Evolutionary conservation across 1,140 invertebrate genomes (phyloP), one percentile per base, ranked within the genome.

Genomic region (Hyposmocoma kahamanoa): DNA sequence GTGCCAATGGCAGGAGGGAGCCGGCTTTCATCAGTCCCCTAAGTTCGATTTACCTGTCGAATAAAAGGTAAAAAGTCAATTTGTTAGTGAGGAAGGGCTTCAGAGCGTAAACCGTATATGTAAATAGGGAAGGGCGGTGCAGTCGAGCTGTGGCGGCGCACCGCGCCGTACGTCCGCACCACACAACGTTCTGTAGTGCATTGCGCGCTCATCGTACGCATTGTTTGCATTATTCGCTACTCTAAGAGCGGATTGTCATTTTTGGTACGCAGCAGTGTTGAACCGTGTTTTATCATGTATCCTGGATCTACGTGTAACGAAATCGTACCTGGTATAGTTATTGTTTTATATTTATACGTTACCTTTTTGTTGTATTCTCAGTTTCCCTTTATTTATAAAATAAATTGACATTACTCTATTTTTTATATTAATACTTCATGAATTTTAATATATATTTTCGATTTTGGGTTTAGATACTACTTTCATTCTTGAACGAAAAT

Each of bases 61-160:
- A 82, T 84, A 76, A 81, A 82, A 84, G 75, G 81, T 84, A 84
- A 83, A 81, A 76, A 80, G 79, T 82, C 82, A 83, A 80, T 85
- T 85, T 74, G 53, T 65, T 66, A 78, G 64, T 73, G 53, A 82
- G 67, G 75, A 82, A 85, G 79, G 81, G 79, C 81, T 79, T 62
- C 65, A 62, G 67, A 66, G 67, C 68, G 68, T 73, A 73, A 41
- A 22, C 38, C 22, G 38, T 41, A 68, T 80, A 79, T 83, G 81
- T 83, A 83, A 82, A 82, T 78, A 70, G 72, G 76, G 71, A 72
- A 82, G 79, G 81, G 82, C 77, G 69, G 72, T 82, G 81, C 76
- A 84, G 72, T 80, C 53, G 61, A 52, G 53, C 60, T 58, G 51
- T 57, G 21, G 62, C 53, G 55, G 47, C 60, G 50, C 38, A 46